Evolutionary conservation across 2,888 invertebrate species (phyloP).

Genomic region (Eudiplozoon nipponicum): DNA sequence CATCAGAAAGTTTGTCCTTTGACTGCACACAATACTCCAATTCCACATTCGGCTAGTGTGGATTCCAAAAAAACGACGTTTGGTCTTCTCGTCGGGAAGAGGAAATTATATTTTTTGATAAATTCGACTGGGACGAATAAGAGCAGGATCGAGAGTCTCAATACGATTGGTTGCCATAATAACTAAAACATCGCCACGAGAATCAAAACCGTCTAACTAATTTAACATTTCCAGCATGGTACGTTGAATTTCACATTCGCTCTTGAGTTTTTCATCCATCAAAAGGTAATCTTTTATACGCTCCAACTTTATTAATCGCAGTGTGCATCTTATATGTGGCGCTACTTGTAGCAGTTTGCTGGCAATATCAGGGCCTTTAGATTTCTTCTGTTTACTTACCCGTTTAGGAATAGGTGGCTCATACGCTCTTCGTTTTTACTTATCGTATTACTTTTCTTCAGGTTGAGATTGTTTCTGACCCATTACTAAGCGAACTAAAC

Average conservation of each 20-base stretch:
- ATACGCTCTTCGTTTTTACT: slow-evolving; percentile 88
- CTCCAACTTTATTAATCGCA: slow-evolving; percentile 69
- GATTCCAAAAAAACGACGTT: slow-evolving; percentile 65
- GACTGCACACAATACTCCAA: background rate
- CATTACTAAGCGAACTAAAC: background rate
- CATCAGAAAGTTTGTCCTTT: slow-evolving; percentile 1
- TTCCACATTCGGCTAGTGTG: slow-evolving; percentile 43
- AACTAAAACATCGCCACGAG: slow-evolving; percentile 41
- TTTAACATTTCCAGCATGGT: slow-evolving; percentile 30
- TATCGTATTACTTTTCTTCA: slow-evolving; percentile 23
- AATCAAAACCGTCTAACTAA: slow-evolving; percentile 24
- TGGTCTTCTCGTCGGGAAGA: slow-evolving; percentile 80
- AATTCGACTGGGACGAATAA: slow-evolving; percentile 4
- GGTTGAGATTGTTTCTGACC: background rate
- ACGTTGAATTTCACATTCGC: slow-evolving; percentile 4
- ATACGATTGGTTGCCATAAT: slow-evolving; percentile 38
- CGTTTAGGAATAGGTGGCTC: slow-evolving; percentile 91
- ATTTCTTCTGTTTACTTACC: slow-evolving; percentile 64
- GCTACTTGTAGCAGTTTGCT: slow-evolving; percentile 72
- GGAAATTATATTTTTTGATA: slow-evolving; percentile 43
- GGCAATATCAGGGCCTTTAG: slow-evolving; percentile 89
- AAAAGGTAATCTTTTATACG: slow-evolving; percentile 86
- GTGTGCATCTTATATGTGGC: slow-evolving; percentile 71
- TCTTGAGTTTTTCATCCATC: slow-evolving; percentile 98
- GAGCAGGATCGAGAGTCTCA: slow-evolving; percentile 80